These are phyloP conservation scores for Nixonia krombeini DNA, from an alignment of 1,140 invertebrate species.

Conservation along the genomic window DNA sequence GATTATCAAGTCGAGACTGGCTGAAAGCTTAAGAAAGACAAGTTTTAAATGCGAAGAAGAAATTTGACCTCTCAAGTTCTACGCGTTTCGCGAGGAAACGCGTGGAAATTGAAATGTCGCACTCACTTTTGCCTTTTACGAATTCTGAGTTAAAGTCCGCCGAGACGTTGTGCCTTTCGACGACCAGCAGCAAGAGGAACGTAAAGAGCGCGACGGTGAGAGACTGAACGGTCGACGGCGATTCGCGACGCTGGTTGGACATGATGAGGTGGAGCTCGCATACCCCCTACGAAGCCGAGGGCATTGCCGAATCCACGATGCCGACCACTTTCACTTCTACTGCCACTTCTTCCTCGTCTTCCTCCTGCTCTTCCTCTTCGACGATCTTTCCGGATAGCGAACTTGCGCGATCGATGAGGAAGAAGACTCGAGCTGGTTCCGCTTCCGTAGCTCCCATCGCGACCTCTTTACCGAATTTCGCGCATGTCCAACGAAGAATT, in stretches of 20 bases:
- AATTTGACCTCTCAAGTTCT: not conserved
- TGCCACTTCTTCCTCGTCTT: too few species aligned
- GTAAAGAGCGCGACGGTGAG: constrained; percentile 52
- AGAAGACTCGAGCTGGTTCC: constrained; percentile 42
- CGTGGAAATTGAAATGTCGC: too few species aligned
- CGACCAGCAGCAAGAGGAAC: constrained; percentile 57
- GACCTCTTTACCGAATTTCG: constrained; percentile 55
- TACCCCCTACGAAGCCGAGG: constrained; percentile 63
- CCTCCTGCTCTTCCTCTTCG: constrained; percentile 51
- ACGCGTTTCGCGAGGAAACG: not conserved
- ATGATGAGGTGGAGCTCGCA: constrained; percentile 70
- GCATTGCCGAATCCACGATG: constrained; percentile 53
- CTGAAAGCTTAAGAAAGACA: too few species aligned
- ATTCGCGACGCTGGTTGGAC: constrained; percentile 61
- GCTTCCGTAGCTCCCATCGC: constrained; percentile 59
- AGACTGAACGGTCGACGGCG: constrained; percentile 58
- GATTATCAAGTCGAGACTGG: too few species aligned
- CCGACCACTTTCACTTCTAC: too few species aligned
- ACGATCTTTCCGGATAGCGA: constrained; percentile 25
- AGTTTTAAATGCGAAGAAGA: too few species aligned
- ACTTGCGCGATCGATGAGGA: constrained; percentile 44
- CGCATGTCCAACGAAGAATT: constrained; percentile 53
- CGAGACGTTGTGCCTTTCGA: constrained; percentile 57
- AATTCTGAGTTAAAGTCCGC: constrained; percentile 71
- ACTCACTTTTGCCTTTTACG: constrained; percentile 74